phyloP scores from a whole-genome alignment of 2,113 vertebrate species.

The Ranitomeya imitator region DNA sequence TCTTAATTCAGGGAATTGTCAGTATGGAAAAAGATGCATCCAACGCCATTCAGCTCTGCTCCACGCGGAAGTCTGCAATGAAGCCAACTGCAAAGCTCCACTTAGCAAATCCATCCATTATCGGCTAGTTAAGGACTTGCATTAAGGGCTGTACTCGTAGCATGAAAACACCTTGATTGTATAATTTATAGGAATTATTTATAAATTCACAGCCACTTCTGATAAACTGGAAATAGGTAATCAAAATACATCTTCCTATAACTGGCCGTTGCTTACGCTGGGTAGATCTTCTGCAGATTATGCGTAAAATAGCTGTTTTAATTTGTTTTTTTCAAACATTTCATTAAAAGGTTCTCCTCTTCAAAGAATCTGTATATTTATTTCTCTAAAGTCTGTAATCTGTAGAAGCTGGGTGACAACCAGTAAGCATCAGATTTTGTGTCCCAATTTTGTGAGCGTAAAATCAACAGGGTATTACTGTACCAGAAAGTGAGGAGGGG shows the following conservation, averaged over 20 bases:
- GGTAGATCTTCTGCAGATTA: background rate
- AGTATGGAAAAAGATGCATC: background rate
- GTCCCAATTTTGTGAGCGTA: too few relatives aligned
- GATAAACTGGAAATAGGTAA: constrained; percentile 2
- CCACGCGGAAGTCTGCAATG: background rate
- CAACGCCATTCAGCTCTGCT: background rate
- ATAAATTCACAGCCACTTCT: background rate
- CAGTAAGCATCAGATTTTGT: too few relatives aligned
- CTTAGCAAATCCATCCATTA: background rate
- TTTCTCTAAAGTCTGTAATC: background rate
- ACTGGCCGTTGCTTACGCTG: background rate
- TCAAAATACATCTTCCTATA: background rate
- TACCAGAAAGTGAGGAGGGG: too few relatives aligned
- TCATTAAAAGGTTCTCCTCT: background rate
- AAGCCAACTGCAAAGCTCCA: background rate
- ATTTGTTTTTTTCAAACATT: background rate
- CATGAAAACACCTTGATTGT: constrained; percentile 13
- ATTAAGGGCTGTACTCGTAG: background rate
- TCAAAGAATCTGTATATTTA: background rate
- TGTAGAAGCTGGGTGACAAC: too few relatives aligned
- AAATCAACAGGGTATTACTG: too few relatives aligned
- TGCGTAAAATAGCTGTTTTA: background rate
- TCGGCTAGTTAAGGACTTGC: constrained; percentile 10
- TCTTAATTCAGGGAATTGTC: background rate
- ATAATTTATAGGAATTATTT: constrained; percentile 15